These are phyloP conservation scores for Mellilla xanthometata DNA, from an alignment of 2,888 invertebrate genomes.

Conservation along the genomic window DNA sequence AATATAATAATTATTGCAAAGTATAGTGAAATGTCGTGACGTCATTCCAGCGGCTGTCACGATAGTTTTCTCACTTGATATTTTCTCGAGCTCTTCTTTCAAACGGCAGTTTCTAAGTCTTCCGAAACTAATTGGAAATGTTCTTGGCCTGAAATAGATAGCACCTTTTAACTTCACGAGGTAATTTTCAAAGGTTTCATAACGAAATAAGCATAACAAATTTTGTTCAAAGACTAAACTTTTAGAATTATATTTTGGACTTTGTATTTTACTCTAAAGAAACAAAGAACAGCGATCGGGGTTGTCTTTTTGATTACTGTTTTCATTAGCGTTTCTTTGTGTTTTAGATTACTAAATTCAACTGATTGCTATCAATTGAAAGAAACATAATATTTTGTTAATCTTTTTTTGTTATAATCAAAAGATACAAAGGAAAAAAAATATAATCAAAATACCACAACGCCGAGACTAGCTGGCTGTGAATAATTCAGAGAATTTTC, in stretches of 20 bases:
- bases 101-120: slow-evolving; percentile 77
- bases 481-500: no score
- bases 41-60: neutral
- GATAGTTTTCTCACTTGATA: neutral
- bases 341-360: no score
- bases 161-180: slow-evolving; percentile 17
- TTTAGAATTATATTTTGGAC: slow-evolving; percentile 9
- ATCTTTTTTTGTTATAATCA: no score
- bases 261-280: slow-evolving; percentile 2
- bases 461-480: no score
- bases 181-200: slow-evolving; percentile 3
- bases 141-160: slow-evolving; percentile 73
- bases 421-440: no score
- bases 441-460: no score
- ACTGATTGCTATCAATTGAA: no score
- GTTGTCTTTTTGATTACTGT: slow-evolving; percentile 1
- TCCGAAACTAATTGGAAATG: slow-evolving; percentile 80
- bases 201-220: slow-evolving; percentile 11
- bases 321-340: neutral
- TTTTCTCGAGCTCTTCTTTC: slow-evolving; percentile 32
- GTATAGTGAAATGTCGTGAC: slow-evolving; percentile 4
- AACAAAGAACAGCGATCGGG: slow-evolving; percentile 1
- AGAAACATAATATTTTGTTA: no score
- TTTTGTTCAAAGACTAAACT: slow-evolving; percentile 9
- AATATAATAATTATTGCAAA: slow-evolving; percentile 1